Evolutionary conservation across 2,888 invertebrate species (phyloP).

Genomic region (Tineola bisselliella): DNA sequence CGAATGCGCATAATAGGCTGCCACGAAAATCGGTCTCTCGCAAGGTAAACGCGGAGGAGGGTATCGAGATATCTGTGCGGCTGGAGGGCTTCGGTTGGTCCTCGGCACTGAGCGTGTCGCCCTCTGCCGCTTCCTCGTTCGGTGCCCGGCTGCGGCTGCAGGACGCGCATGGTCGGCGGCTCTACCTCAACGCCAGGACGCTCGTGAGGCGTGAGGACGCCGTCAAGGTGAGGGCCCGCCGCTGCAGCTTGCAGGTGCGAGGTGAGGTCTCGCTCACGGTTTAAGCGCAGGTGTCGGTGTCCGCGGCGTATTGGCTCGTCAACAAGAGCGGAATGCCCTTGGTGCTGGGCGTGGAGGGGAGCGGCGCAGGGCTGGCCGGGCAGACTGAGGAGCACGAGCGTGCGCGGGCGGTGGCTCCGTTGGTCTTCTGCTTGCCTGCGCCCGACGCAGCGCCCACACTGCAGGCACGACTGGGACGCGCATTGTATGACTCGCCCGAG

Average conservation of each 20-base stretch:
- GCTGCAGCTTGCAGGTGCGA: not conserved
- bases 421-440: constrained; percentile 94
- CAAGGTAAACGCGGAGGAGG: constrained; percentile 75
- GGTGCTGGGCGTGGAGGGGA: constrained; percentile 91
- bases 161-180: constrained; percentile 76
- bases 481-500: constrained; percentile 56
- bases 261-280: not conserved
- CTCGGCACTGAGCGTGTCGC: constrained; percentile 67
- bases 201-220: constrained; percentile 46
- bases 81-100: constrained; percentile 86
- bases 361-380: constrained; percentile 79
- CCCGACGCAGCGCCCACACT: constrained; percentile 84
- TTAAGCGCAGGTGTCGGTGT: constrained; percentile 71
- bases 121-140: constrained; percentile 51
- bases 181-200: constrained; percentile 78
- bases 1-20: too few relatives aligned
- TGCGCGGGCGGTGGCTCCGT: constrained; percentile 90
- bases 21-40: not conserved
- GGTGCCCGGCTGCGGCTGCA: constrained; percentile 77
- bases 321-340: constrained; percentile 97
- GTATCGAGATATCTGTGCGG: constrained; percentile 77
- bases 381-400: constrained; percentile 96
- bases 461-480: constrained; percentile 79
- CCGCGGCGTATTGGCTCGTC: constrained; percentile 93
- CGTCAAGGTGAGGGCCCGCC: constrained; percentile 45